Evolutionary conservation across 2,797 vertebrate species (phyloP).

Genomic region (Ispidina picta): DNA sequence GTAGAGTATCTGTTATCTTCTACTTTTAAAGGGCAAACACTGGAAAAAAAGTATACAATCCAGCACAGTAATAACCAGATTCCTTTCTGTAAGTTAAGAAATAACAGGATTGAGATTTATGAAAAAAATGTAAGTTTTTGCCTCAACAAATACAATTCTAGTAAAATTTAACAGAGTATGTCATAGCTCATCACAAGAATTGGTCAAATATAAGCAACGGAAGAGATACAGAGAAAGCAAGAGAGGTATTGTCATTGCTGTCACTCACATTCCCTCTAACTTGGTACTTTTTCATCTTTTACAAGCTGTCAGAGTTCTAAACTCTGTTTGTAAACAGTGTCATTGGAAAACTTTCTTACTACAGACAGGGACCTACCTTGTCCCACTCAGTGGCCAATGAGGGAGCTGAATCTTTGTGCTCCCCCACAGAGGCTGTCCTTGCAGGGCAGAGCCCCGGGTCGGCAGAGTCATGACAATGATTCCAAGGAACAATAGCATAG

Average conservation of each 20-base stretch:
- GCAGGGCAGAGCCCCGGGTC: too few species aligned
- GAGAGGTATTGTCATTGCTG: background rate
- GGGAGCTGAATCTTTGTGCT: too few species aligned
- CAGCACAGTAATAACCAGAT: background rate
- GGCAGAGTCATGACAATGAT: too few species aligned
- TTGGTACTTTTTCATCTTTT: background rate
- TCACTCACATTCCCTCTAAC: background rate
- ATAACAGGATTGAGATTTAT: background rate
- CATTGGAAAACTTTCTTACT: background rate
- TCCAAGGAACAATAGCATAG: too few species aligned
- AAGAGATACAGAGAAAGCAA: background rate
- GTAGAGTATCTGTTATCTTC: background rate
- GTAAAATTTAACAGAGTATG: background rate
- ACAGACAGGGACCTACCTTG: background rate
- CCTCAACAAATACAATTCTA: background rate
- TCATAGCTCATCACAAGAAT: background rate
- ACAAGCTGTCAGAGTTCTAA: background rate
- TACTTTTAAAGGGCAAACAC: background rate
- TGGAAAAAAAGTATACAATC: background rate
- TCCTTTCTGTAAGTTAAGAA: background rate
- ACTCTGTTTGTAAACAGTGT: background rate
- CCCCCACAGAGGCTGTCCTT: too few species aligned
- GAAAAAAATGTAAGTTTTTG: background rate
- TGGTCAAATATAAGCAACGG: background rate
- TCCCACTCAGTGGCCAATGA: too few species aligned